Evolutionary conservation across 1,140 invertebrate genomes (phyloP), one percentile per base, ranked within the genome.

Genomic region (Eufriesea mexicana): DNA sequence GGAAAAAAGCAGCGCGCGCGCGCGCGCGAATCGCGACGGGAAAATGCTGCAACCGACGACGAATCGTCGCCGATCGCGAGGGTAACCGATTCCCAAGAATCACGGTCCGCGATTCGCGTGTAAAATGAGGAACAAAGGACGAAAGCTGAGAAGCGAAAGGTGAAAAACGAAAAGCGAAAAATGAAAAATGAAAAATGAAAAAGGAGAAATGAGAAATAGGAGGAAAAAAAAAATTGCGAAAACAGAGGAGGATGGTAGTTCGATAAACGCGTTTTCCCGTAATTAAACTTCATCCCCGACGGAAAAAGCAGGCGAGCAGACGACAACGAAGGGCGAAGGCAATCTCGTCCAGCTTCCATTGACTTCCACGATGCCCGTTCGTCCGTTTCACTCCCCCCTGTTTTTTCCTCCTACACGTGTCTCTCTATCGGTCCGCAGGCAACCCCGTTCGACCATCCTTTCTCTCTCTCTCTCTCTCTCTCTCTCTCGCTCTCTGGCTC

Each of bases 301-400:
- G 66, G 73, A 42, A 54, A 87, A 81, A 87, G 64, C 77, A 57
- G 66, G 73, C 83, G 73, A 71, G 72, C 54, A 87, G 86, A 80
- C 85, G 75, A 47, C 45, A 45, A 62, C 76, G 14, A 49, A 35
- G 64, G 66, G 76, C 89, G 84, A 82, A 87, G 84, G 86, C 90
- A 91, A 91, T 91, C 90, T 90, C 90, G 90, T 86, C 86, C 84
- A 75, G 80, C 73, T 86, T 89, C 82, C 88, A 91, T 91, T 81
- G 90, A 89, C 85, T 85, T 84, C 54, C 47, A 59, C 79, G 85
- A 81, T 88, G 64, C 67, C 61, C 79, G 49, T 76, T 54, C 66
- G 28, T 79, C 66, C 62, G 16, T 66, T 72, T 61, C 68, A 47
- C 55, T 62, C 47, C 47, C 68, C 28, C 54, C 45, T 55, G 59